These are phyloP conservation scores for Peromyscus nudipes DNA, from an alignment of 2,797 vertebrate species.

Conservation along the genomic window DNA sequence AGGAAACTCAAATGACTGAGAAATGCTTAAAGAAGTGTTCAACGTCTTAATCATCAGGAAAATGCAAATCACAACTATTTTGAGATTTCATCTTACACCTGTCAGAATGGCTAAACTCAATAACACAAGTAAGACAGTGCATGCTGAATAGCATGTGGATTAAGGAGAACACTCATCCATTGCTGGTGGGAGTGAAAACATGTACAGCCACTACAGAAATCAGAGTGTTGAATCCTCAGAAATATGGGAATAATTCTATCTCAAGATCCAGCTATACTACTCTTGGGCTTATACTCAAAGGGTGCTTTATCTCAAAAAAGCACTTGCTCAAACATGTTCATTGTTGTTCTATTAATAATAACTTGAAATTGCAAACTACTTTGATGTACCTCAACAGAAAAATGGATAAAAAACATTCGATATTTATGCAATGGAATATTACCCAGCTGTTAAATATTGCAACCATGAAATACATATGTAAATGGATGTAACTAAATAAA, in stretches of 20 bases:
- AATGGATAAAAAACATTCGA: not conserved
- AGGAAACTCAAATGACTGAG: not conserved
- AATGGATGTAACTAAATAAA: not conserved
- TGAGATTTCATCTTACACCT: no score
- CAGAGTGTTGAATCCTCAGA: no score
- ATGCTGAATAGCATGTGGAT: not conserved
- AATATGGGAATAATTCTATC: not conserved
- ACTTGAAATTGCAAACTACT: not conserved
- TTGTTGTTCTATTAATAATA: not conserved
- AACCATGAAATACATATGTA: not conserved
- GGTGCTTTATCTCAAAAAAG: not conserved
- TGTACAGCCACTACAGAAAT: not conserved
- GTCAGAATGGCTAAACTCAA: no score
- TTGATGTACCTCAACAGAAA: not conserved
- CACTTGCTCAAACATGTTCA: not conserved
- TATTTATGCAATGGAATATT: no score
- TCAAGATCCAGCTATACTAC: not conserved
- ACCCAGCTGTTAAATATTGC: not conserved
- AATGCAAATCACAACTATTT: not conserved
- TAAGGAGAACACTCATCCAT: no score
- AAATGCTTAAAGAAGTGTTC: not conserved
- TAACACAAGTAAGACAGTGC: not conserved
- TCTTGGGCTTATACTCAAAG: not conserved
- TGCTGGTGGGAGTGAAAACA: not conserved
- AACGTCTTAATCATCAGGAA: not conserved